A percentile compares a stretch with the other conserved stretches of the same genome.
phyloP scores from a whole-genome alignment of 2,888 invertebrate genomes.

The Cephus sareptanus region DNA sequence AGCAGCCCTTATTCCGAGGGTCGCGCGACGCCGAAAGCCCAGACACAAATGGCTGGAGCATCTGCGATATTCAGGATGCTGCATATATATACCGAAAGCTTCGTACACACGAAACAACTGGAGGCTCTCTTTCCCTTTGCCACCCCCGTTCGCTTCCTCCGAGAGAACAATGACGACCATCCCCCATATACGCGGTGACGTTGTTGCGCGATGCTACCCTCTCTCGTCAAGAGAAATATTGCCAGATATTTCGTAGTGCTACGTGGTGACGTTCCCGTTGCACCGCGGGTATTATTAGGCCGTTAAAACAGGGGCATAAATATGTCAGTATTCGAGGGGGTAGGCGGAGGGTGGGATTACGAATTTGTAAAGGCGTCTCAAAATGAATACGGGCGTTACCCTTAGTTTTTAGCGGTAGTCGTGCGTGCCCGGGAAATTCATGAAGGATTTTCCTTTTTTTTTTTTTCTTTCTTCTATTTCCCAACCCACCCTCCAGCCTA shows the following conservation, averaged over 20 bases:
- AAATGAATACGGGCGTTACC: conserved; percentile 20
- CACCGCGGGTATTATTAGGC: conserved; percentile 34
- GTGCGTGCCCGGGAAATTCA: background rate
- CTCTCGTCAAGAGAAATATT: conserved; percentile 33
- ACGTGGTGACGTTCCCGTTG: conserved; percentile 9
- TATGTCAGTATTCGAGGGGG: conserved; percentile 29
- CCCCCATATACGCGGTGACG: conserved; percentile 16
- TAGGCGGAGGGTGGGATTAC: conserved; percentile 1
- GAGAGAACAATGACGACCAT: conserved; percentile 31
- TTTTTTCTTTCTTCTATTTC: background rate
- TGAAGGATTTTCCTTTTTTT: background rate
- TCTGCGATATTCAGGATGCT: conserved; percentile 35
- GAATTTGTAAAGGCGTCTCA: conserved; percentile 19
- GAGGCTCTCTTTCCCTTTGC: conserved; percentile 27
- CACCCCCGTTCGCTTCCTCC: background rate
- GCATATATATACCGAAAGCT: background rate
- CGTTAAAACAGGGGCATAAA: conserved; percentile 42
- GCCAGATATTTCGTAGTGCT: conserved; percentile 34
- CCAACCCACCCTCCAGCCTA: background rate
- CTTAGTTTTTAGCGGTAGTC: conserved; percentile 10
- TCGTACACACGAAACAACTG: background rate
- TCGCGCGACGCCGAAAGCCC: conserved; percentile 29
- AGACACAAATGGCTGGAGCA: conserved; percentile 36
- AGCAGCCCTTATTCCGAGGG: conserved; percentile 36
- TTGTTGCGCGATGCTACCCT: conserved; percentile 35